phyloP scores from a whole-genome alignment of 2,888 invertebrate genomes.

The Dasypolia templi region DNA sequence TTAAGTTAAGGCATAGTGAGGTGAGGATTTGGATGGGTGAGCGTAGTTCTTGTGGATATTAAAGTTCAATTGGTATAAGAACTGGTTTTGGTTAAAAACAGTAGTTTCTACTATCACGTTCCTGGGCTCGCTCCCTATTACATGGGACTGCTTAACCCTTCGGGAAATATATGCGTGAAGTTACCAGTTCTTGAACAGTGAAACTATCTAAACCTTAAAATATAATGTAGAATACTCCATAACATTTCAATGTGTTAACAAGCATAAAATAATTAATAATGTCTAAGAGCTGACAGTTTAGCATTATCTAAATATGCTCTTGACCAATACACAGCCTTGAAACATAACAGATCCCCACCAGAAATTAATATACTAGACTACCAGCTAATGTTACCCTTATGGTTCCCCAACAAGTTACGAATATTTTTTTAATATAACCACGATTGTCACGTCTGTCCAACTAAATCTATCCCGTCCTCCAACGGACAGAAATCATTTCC shows the following conservation, averaged over 20 bases:
- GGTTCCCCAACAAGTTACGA: slow-evolving; percentile 20
- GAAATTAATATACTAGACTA: slow-evolving; percentile 20
- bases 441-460: slow-evolving; percentile 65
- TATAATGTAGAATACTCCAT: not conserved
- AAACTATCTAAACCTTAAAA: not conserved
- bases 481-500: slow-evolving; percentile 88
- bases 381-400: not conserved
- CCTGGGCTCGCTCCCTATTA: too few relatives aligned
- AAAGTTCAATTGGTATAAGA: not conserved
- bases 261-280: not conserved
- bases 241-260: not conserved
- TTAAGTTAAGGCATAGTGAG: slow-evolving; percentile 11
- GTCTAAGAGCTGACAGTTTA: not conserved
- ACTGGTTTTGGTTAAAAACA: not conserved
- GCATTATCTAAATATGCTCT: not conserved
- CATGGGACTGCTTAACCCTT: too few relatives aligned
- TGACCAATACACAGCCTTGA: not conserved
- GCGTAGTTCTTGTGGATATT: not conserved
- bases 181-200: too few relatives aligned
- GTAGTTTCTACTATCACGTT: not conserved
- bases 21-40: slow-evolving; percentile 33
- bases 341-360: not conserved
- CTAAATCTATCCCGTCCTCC: slow-evolving; percentile 72
- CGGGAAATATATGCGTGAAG: too few relatives aligned
- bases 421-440: slow-evolving; percentile 62